Evolutionary conservation across 1,140 invertebrate species (phyloP).

Genomic region (Drosophila baimaii): DNA sequence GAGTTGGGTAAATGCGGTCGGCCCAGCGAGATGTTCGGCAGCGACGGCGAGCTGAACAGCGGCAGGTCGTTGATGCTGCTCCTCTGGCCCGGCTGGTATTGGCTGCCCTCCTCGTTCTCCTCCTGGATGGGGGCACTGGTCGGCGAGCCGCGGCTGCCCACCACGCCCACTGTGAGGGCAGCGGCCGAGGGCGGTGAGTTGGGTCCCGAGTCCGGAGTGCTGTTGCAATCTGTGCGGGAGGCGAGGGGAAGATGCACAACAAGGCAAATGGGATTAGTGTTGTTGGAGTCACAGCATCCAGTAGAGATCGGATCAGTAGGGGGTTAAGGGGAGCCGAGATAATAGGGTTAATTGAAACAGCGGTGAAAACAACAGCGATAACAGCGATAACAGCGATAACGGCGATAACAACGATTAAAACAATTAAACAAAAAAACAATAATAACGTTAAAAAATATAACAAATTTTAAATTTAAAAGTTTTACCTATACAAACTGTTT

Average conservation of each 20-base stretch:
- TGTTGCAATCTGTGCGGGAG: conserved; percentile 85
- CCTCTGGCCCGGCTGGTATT: conserved; percentile 83
- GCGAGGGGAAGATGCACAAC: not conserved
- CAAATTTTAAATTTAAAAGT: conserved; percentile 4
- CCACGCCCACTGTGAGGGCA: conserved; percentile 84
- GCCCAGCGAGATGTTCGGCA: conserved; percentile 97
- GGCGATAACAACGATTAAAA: conserved; percentile 20
- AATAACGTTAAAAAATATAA: conserved; percentile 2
- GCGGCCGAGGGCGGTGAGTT: conserved; percentile 91
- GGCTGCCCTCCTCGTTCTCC: conserved; percentile 85
- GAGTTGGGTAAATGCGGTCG: conserved; percentile 88
- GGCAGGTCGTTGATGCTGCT: conserved; percentile 86
- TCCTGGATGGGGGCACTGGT: conserved; percentile 89
- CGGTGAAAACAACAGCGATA: conserved; percentile 31
- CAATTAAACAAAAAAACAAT: conserved; percentile 16
- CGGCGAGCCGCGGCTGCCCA: conserved; percentile 85
- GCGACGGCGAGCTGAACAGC: conserved; percentile 96
- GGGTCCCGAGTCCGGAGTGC: conserved; percentile 92
- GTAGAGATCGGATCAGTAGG: not conserved
- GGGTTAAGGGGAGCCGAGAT: not conserved
- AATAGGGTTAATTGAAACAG: conserved; percentile 24
- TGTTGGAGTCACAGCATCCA: not conserved
- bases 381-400: conserved; percentile 30
- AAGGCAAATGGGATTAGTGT: not conserved
- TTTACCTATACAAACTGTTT: not conserved